Percentiles rank a stretch among this genome's conserved stretches.
These are phyloP conservation scores for Achroia grisella DNA, from an alignment of 1,140 invertebrate genomes.

Conservation along the genomic window DNA sequence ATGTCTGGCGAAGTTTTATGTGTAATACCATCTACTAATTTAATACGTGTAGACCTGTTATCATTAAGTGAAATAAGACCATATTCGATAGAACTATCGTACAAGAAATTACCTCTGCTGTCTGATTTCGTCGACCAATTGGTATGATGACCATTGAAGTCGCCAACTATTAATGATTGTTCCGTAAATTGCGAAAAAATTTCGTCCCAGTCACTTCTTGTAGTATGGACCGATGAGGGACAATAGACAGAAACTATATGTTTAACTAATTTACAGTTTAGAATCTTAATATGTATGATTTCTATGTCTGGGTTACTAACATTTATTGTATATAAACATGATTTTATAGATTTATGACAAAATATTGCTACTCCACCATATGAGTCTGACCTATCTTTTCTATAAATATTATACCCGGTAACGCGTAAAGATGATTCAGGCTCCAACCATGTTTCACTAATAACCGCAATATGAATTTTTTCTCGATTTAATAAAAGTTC, in stretches of 20 bases:
- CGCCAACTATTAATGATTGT: constrained; percentile 6
- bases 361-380: constrained; percentile 12
- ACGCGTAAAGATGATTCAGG: not conserved
- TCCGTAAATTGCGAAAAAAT: constrained; percentile 1
- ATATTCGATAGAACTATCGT: constrained; percentile 5
- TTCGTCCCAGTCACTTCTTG: constrained; percentile 7
- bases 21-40: constrained; percentile 7
- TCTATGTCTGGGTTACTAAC: constrained; percentile 5
- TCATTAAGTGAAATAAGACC: constrained; percentile 7
- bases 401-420: constrained; percentile 6
- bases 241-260: constrained; percentile 10
- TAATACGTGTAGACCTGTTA: constrained; percentile 5
- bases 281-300: not conserved
- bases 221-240: constrained; percentile 1
- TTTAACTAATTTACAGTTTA: constrained; percentile 6
- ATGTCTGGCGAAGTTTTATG: constrained; percentile 12
- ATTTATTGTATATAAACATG: not conserved
- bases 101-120: constrained; percentile 6
- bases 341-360: constrained; percentile 6
- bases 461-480: constrained; percentile 8
- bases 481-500: constrained; percentile 4
- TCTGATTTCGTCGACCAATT: constrained; percentile 14
- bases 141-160: constrained; percentile 16
- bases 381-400: constrained; percentile 7
- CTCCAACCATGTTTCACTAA: constrained; percentile 12